Conservation (phyloP, 2,888 invertebrate genomes). For the Argyresthia albistria region DNA sequence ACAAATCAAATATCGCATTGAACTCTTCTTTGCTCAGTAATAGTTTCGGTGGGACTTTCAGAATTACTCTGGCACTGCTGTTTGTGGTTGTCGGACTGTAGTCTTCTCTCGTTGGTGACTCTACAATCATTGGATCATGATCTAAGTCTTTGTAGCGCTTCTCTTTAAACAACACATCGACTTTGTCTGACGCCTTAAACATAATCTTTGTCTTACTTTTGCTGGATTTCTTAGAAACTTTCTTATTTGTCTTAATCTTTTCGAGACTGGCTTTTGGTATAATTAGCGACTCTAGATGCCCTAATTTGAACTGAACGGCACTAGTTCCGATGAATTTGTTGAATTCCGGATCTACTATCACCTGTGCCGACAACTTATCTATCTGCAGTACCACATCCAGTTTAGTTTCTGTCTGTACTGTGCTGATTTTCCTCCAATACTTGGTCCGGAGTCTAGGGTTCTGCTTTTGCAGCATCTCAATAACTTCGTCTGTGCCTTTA, state of each 20-base stretch:
- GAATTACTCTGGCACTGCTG: constrained; percentile 23
- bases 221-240: neutral
- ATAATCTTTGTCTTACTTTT: neutral
- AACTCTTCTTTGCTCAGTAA: constrained; percentile 46
- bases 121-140: neutral
- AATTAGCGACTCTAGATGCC: constrained; percentile 43
- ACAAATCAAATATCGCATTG: constrained; percentile 43
- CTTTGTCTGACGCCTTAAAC: too few species aligned
- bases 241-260: constrained; percentile 21
- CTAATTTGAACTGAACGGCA: constrained; percentile 41
- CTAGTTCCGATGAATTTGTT: constrained; percentile 29
- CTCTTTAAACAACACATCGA: too few species aligned
- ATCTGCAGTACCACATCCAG: constrained; percentile 51
- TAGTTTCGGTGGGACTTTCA: constrained; percentile 41
- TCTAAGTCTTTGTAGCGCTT: neutral
- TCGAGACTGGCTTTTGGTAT: constrained; percentile 38
- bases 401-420: constrained; percentile 30
- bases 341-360: constrained; percentile 38
- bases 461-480: constrained; percentile 36
- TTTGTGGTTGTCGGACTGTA: neutral
- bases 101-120: neutral
- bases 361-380: constrained; percentile 53
- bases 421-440: constrained; percentile 53
- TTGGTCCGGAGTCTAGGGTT: constrained; percentile 52
- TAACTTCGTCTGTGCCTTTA: constrained; percentile 37